A percentile compares a stretch with the other conserved stretches of the same genome.
These are phyloP conservation scores for Xiphophorus maculatus DNA, from an alignment of 2,113 vertebrate genomes.

Conservation along the genomic window DNA sequence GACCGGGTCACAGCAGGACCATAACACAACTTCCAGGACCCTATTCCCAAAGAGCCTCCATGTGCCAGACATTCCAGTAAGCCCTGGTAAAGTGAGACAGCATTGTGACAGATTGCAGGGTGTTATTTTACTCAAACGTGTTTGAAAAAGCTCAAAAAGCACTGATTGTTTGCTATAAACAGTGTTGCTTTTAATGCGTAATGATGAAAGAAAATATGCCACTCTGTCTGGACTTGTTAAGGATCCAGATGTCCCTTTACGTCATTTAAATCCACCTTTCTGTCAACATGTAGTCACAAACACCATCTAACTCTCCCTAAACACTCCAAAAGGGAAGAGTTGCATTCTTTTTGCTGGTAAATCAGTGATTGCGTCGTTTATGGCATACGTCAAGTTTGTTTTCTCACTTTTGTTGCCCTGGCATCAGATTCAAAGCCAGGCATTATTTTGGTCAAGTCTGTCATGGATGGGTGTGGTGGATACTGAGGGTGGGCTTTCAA, in stretches of 20 bases:
- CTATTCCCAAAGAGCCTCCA: slow-evolving; percentile 48
- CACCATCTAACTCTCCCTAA: slow-evolving; percentile 26
- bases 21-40: slow-evolving; percentile 56
- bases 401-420: slow-evolving; percentile 21
- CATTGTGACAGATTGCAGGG: slow-evolving; percentile 30
- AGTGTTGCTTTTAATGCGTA: slow-evolving; percentile 11
- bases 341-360: slow-evolving; percentile 31
- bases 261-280: slow-evolving; percentile 17
- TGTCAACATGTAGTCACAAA: slow-evolving; percentile 17
- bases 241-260: slow-evolving; percentile 26
- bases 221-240: slow-evolving; percentile 22
- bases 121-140: slow-evolving; percentile 24
- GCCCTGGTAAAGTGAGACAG: slow-evolving; percentile 65
- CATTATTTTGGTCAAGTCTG: slow-evolving; percentile 15
- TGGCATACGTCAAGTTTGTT: slow-evolving; percentile 40
- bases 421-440: slow-evolving; percentile 35
- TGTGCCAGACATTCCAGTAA: slow-evolving; percentile 64
- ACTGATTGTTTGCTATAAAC: neutral
- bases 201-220: slow-evolving; percentile 22
- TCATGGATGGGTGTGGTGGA: slow-evolving; percentile 1
- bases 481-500: neutral
- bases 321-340: neutral
- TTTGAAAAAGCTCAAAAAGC: slow-evolving; percentile 23
- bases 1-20: slow-evolving; percentile 67
- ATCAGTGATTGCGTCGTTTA: slow-evolving; percentile 16